Conservation (phyloP, 2,888 invertebrate genomes). For the Drosophila infuscata region DNA sequence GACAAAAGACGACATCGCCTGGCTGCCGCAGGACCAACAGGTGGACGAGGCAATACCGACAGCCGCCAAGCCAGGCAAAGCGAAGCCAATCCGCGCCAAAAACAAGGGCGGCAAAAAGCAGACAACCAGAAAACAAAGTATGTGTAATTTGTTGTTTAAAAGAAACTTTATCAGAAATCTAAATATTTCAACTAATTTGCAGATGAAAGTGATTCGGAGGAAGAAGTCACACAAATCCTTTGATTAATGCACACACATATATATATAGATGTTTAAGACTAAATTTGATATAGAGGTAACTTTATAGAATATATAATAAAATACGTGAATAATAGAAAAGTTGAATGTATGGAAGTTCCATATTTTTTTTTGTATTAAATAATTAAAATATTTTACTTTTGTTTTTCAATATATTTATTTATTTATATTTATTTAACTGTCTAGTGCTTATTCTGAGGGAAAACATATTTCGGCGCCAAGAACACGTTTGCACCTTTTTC, state of each 20-base stretch:
- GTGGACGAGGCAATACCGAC: neutral
- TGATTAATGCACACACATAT: neutral
- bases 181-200: constrained; percentile 7
- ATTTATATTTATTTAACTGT: constrained; percentile 1
- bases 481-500: constrained; percentile 20
- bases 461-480: constrained; percentile 32
- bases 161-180: constrained; percentile 1
- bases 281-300: constrained; percentile 3
- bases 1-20: constrained; percentile 38
- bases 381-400: neutral
- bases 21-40: constrained; percentile 48
- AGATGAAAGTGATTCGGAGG: constrained; percentile 71
- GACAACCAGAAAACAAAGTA: constrained; percentile 20
- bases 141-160: neutral
- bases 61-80: constrained; percentile 22
- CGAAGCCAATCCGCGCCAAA: constrained; percentile 37
- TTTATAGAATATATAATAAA: neutral
- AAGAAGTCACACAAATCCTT: constrained; percentile 53
- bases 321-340: neutral
- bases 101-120: constrained; percentile 42
- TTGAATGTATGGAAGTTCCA: neutral
- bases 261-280: constrained; percentile 18
- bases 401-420: neutral
- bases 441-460: neutral
- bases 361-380: neutral